phyloP scores from a whole-genome alignment of 1,140 invertebrate genomes.

The Panonychus citri region DNA sequence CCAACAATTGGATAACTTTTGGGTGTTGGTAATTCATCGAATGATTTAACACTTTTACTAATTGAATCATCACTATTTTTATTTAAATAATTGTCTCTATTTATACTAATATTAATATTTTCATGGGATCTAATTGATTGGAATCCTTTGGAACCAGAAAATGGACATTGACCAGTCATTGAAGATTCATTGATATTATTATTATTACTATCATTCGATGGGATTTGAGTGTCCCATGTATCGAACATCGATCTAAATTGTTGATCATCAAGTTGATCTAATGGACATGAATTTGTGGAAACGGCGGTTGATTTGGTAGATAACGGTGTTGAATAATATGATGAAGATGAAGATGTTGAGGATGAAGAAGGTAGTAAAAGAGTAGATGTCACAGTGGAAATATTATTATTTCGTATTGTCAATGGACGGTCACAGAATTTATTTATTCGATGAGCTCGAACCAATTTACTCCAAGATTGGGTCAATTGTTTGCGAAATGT shows the following conservation, averaged over 20 bases:
- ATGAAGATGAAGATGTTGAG: no score
- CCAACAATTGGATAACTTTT: slow-evolving; percentile 31
- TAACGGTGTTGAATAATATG: no score
- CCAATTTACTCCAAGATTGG: not conserved
- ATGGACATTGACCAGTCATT: not conserved
- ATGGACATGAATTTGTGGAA: no score
- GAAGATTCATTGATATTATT: no score
- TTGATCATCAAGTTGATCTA: no score
- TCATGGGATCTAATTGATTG: not conserved
- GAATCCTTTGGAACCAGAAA: not conserved
- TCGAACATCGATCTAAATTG: no score
- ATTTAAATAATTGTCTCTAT: not conserved
- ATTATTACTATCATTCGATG: no score
- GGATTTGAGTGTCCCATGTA: no score
- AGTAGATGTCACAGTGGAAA: no score
- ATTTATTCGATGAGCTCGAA: no score
- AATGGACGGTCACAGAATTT: not conserved
- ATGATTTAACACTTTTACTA: slow-evolving; percentile 4
- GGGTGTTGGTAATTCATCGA: slow-evolving; percentile 21
- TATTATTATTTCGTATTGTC: not conserved
- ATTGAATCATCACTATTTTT: not conserved
- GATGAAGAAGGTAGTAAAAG: no score
- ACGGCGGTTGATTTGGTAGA: no score
- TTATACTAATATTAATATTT: not conserved
- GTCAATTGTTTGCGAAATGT: not conserved